Base-by-base conservation (phyloP, 2,888 invertebrate genomes). In the Sarcophaga subvicina region DNA sequence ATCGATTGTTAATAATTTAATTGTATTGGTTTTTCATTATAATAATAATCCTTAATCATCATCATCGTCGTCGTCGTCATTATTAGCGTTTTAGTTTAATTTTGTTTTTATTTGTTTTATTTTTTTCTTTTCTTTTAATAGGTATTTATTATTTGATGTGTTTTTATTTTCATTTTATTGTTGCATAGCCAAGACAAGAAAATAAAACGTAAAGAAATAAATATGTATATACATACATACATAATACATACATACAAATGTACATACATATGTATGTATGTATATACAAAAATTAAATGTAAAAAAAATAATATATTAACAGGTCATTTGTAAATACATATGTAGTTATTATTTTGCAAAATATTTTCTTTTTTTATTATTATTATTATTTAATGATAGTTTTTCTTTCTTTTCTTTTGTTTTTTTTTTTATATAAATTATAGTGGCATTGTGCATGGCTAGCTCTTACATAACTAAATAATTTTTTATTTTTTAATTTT, bases 131-230 rank as follows among this genome's bases (percentile, higher is more conserved):
- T 60, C 37, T 76, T 10, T 72, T 11, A 75, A 78, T 72, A 72
- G 37, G n/a, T 37, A 27, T 64, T 54, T 71, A 54, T 64, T 64
- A 64, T 22, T 72, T 71, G 54, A 27, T 45, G 14, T 82, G 45
- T 88, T 89, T 59, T 71, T 64, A n/a, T 45, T 25, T 25, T 47
- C 14, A 67, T 45, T 73, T 73, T 22, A 22, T 76, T 90, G 11
- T 90, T 90, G 91, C 91, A 88, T 91, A 89, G 90, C 90, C 90
- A 90, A 80, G 73, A 76, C 76, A 80, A 77, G 77, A 81, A 73
- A 73, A 63, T n/a, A 20, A 54, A 47, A 82, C 37, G 54, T 79
- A 73, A 80, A 71, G 22, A 73, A 72, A 4, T 66, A 62, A 79
- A 63, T 17, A 12, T 20, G 22, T 64, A n/a, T 2, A 10, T 37